Evolutionary conservation across 2,113 vertebrate species (phyloP).

Genomic region (Neotoma lepida): DNA sequence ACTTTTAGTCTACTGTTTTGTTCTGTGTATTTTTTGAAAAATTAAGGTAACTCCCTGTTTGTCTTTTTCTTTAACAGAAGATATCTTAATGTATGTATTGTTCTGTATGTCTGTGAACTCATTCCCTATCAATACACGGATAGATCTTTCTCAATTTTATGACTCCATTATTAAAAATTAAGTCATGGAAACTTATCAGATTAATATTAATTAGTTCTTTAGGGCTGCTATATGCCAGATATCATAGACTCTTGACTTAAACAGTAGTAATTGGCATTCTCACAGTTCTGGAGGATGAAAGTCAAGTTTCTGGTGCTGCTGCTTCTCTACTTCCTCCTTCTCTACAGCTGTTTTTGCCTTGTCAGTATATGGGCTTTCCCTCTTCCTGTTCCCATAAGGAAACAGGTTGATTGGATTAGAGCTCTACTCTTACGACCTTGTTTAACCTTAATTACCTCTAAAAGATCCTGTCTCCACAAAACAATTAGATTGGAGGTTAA

Average conservation of each 20-base stretch:
- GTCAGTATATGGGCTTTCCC: background rate
- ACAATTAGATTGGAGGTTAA: background rate
- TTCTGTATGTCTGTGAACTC: background rate
- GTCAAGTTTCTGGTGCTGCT: background rate
- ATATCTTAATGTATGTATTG: background rate
- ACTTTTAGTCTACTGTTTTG: background rate
- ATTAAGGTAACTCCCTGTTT: background rate
- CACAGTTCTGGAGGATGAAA: background rate
- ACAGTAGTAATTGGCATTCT: background rate
- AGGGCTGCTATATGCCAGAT: background rate
- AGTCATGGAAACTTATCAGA: background rate
- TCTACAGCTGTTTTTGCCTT: background rate
- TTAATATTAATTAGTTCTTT: conserved; percentile 27
- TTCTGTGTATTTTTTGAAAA: background rate
- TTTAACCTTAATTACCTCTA: background rate
- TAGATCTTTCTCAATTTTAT: background rate
- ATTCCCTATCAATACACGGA: background rate
- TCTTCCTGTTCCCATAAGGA: background rate
- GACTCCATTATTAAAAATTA: background rate
- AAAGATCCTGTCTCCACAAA: background rate
- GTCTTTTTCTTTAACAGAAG: background rate
- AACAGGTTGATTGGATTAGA: background rate
- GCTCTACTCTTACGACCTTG: background rate
- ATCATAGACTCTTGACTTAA: background rate
- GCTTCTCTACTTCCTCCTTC: background rate